These are phyloP conservation scores for Drosophila antonietae DNA, from an alignment of 2,888 invertebrate species.

Conservation along the genomic window DNA sequence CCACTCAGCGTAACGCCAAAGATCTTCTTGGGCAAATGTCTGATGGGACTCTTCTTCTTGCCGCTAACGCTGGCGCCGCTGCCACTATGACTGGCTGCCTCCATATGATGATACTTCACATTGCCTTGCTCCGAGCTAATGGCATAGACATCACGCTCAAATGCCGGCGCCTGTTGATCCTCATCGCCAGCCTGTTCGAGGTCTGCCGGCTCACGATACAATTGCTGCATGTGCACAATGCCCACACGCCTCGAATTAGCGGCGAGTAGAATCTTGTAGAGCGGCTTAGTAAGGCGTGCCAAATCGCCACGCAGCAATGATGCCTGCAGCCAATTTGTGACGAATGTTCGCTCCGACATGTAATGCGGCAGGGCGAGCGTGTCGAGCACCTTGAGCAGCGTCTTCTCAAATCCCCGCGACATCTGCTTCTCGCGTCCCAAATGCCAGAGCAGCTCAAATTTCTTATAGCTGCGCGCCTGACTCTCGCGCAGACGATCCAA, in stretches of 20 bases:
- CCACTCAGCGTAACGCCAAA: conserved; percentile 84
- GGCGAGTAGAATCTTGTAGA: conserved; percentile 90
- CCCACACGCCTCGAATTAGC: conserved; percentile 92
- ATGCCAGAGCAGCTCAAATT: conserved; percentile 88
- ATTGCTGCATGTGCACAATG: conserved; percentile 89
- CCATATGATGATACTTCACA: conserved; percentile 86
- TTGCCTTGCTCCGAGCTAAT: conserved; percentile 93
- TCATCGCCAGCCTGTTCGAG: conserved; percentile 78
- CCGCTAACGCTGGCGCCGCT: conserved; percentile 28
- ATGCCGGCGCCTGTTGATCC: conserved; percentile 57
- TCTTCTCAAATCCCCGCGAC: conserved; percentile 86
- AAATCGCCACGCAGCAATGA: conserved; percentile 91
- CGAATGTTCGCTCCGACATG: conserved; percentile 85
- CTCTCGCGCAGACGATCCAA: conserved; percentile 81
- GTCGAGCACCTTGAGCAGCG: conserved; percentile 88
- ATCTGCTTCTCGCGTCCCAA: conserved; percentile 89
- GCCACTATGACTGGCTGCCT: conserved; percentile 66
- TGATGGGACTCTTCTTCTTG: conserved; percentile 84
- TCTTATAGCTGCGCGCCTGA: conserved; percentile 83
- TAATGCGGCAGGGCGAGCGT: conserved; percentile 82
- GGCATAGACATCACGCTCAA: conserved; percentile 89
- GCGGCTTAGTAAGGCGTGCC: conserved; percentile 90
- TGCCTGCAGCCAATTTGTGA: conserved; percentile 91
- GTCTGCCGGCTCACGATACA: conserved; percentile 85
- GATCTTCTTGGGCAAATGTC: conserved; percentile 84